Percentiles rank a stretch among this genome's conserved stretches.
These are phyloP conservation scores for Chouioia cunea DNA, from an alignment of 2,888 invertebrate genomes.

Conservation along the genomic window DNA sequence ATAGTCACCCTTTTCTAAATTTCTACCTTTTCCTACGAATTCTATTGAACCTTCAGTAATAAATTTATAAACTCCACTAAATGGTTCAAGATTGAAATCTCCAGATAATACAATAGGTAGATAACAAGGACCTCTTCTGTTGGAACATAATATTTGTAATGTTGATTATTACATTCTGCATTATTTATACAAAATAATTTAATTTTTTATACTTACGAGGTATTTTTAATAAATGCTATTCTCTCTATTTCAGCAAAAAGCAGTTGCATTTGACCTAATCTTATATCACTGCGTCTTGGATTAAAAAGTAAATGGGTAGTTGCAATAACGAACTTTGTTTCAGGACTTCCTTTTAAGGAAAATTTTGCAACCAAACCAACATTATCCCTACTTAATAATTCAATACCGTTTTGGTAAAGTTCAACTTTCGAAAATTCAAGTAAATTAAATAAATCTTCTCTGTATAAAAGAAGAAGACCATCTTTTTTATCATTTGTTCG, in stretches of 20 bases:
- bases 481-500: conserved; percentile 85
- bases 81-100: conserved; percentile 89
- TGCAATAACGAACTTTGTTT: conserved; percentile 79
- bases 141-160: conserved; percentile 30
- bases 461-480: conserved; percentile 92
- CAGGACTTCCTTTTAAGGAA: conserved; percentile 69
- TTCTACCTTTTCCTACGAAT: conserved; percentile 65
- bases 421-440: conserved; percentile 79
- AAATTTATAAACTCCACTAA: conserved; percentile 79
- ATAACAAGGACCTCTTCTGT: conserved; percentile 69
- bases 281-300: conserved; percentile 88
- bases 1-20: conserved; percentile 66
- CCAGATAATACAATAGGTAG: conserved; percentile 90
- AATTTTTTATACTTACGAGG: conserved; percentile 55
- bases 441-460: conserved; percentile 76
- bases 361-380: conserved; percentile 87
- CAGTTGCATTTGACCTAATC: conserved; percentile 88
- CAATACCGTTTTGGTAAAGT: conserved; percentile 74
- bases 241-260: conserved; percentile 88
- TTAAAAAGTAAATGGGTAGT: conserved; percentile 97
- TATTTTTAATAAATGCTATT: conserved; percentile 73
- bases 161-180: conserved; percentile 4
- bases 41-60: conserved; percentile 75
- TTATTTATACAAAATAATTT: conserved; percentile 3
- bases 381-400: conserved; percentile 86